Percentiles rank a stretch among this genome's conserved stretches.
Conservation (phyloP, 2,888 invertebrate genomes). For the Hypolimnas misippus region DNA sequence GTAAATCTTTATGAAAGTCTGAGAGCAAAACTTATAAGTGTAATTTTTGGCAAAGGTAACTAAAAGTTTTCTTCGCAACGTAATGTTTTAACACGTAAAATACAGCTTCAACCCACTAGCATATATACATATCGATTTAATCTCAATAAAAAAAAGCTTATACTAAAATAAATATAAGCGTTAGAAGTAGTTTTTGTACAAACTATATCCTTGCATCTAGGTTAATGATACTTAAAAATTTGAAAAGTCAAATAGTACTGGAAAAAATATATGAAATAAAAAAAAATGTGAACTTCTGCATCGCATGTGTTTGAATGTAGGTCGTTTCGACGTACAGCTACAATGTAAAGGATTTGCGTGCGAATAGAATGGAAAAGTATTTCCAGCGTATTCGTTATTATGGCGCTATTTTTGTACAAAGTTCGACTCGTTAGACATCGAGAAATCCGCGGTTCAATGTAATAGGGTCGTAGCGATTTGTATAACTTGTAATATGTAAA, state of each 20-base stretch:
- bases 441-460: conserved; percentile 5
- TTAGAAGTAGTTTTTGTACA: not conserved
- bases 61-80: too few relatives aligned
- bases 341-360: conserved; percentile 18
- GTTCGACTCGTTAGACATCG: conserved; percentile 9
- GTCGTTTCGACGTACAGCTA: conserved; percentile 10
- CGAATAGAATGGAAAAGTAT: conserved; percentile 17
- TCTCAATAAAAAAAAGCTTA: too few relatives aligned
- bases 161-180: not conserved
- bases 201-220: conserved; percentile 13
- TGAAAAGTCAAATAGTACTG: conserved; percentile 12
- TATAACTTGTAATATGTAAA: too few relatives aligned
- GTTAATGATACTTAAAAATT: conserved; percentile 27
- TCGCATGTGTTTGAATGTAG: conserved; percentile 17
- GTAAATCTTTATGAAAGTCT: too few relatives aligned
- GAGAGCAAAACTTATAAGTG: too few relatives aligned
- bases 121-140: too few relatives aligned
- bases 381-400: conserved; percentile 12
- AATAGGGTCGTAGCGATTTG: conserved; percentile 1
- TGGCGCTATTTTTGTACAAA: conserved; percentile 7
- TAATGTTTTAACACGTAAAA: too few relatives aligned
- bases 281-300: conserved; percentile 12
- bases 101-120: too few relatives aligned
- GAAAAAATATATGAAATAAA: conserved; percentile 9
- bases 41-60: too few relatives aligned